These are phyloP conservation scores for Nannospalax galili DNA, from an alignment of 2,113 vertebrate genomes.

Conservation along the genomic window DNA sequence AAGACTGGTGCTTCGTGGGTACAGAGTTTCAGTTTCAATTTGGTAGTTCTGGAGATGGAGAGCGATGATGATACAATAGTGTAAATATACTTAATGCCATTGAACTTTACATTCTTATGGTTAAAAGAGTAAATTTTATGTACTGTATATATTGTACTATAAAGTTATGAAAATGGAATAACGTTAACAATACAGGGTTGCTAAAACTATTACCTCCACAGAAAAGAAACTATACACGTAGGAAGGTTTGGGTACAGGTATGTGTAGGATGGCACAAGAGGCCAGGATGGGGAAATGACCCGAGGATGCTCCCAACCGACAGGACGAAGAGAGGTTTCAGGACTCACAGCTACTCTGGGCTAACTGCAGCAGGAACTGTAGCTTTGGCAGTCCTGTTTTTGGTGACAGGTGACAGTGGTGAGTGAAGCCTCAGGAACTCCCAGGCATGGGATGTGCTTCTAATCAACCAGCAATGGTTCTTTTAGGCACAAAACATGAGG, in stretches of 20 bases:
- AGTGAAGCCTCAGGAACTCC: background rate
- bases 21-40: background rate
- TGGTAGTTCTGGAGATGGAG: background rate
- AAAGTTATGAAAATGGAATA: background rate
- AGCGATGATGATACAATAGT: background rate
- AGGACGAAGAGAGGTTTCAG: background rate
- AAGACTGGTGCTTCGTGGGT: no score
- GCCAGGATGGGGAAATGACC: no score
- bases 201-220: background rate
- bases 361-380: background rate
- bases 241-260: background rate
- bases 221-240: background rate
- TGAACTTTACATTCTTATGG: background rate
- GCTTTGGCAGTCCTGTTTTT: background rate
- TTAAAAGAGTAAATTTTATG: constrained; percentile 9
- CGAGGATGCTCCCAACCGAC: no score
- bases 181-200: background rate
- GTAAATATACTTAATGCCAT: background rate
- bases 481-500: background rate
- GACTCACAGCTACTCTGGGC: background rate
- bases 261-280: background rate
- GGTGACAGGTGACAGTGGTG: background rate
- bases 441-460: background rate
- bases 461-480: background rate
- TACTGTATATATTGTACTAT: background rate